These are phyloP conservation scores for Nycticebus coucang DNA, from an alignment of 2,113 vertebrate species.

Conservation along the genomic window DNA sequence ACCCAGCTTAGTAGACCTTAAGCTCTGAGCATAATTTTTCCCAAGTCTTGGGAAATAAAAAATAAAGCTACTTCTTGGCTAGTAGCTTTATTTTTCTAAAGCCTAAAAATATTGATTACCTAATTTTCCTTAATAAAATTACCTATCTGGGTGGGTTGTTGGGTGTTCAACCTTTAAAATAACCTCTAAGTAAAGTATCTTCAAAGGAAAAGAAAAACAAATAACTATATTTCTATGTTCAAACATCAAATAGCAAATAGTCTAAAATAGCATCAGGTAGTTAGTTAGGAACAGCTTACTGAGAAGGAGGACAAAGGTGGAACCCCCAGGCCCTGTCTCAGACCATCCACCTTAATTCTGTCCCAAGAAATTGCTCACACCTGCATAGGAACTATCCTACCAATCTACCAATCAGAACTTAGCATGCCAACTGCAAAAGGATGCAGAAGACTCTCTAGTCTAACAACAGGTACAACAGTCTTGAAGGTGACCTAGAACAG, in stretches of 20 bases:
- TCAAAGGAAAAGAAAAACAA: conserved; percentile 16
- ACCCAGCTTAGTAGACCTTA: background rate
- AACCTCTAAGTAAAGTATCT: background rate
- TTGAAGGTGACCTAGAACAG: too few species aligned
- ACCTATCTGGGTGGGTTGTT: background rate
- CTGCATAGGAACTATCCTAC: too few species aligned
- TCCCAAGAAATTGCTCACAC: too few species aligned
- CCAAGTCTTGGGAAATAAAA: too few species aligned
- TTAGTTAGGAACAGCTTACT: too few species aligned
- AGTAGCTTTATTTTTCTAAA: background rate
- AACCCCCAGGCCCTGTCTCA: too few species aligned
- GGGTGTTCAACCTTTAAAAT: background rate
- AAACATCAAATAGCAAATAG: background rate
- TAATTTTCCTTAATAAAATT: conserved; percentile 16
- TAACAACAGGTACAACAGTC: too few species aligned
- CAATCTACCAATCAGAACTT: too few species aligned
- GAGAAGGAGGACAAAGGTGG: too few species aligned
- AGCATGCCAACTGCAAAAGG: too few species aligned
- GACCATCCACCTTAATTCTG: too few species aligned
- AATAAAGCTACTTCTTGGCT: background rate
- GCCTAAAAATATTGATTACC: background rate
- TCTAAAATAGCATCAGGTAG: background rate
- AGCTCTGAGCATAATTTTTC: background rate
- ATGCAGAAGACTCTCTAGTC: too few species aligned
- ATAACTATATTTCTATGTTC: background rate